Conservation (phyloP, 2,797 vertebrate species). For the Chiroxiphia lanceolata region DNA sequence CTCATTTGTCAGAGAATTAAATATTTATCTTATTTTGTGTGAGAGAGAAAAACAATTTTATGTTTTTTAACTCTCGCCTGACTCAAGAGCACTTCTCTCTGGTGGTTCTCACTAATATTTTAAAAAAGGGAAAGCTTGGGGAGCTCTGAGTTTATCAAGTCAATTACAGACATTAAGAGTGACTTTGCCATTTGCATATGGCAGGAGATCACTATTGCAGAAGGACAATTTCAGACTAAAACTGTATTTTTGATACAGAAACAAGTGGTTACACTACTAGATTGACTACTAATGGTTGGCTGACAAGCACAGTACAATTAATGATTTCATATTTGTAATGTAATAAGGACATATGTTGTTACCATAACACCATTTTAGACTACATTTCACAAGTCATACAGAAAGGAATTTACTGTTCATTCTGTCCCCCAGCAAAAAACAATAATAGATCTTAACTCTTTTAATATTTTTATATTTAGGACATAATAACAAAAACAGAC, state of each 20-base stretch:
- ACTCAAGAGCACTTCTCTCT: not conserved
- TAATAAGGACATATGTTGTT: not conserved
- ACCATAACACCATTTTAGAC: not conserved
- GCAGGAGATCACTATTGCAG: not conserved
- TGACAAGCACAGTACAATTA: not conserved
- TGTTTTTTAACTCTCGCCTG: not conserved
- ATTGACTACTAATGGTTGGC: not conserved
- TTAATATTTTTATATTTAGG: not conserved
- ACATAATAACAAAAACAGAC: not conserved
- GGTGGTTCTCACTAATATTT: not conserved
- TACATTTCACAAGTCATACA: not conserved
- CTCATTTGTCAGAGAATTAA: conserved; percentile 54
- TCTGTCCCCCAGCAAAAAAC: not conserved
- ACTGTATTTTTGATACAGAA: not conserved
- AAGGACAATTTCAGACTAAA: not conserved
- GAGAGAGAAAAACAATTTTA: not conserved
- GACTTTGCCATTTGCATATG: not conserved
- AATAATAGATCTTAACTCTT: not conserved
- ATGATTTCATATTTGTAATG: conserved; percentile 47
- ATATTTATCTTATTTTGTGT: conserved; percentile 26
- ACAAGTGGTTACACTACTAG: not conserved
- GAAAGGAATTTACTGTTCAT: not conserved
- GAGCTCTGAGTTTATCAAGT: not conserved
- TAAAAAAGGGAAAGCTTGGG: not conserved
- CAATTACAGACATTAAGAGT: not conserved